These are phyloP conservation scores for Sternotherus odoratus DNA, from an alignment of 2,797 vertebrate genomes.

Conservation along the genomic window DNA sequence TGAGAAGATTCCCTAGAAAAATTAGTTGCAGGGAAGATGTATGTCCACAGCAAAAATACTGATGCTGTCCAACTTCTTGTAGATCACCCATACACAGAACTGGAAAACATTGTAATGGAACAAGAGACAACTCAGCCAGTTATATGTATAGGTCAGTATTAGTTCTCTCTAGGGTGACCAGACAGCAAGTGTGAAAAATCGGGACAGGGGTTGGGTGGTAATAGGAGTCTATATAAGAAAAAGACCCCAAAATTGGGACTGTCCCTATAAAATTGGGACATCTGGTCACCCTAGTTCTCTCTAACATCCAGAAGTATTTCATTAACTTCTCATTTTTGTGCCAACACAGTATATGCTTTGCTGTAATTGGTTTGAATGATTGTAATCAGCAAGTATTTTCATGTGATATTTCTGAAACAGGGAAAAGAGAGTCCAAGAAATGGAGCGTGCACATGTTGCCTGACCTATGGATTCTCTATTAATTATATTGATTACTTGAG, in stretches of 20 bases:
- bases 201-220: too few species aligned
- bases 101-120: neutral
- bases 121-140: neutral
- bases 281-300: too few species aligned
- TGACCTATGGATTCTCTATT: neutral
- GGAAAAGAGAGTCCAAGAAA: slow-evolving; percentile 40
- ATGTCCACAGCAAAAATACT: neutral
- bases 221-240: too few species aligned
- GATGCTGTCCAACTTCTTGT: neutral
- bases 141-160: neutral
- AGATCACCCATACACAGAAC: neutral
- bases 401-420: slow-evolving; percentile 30
- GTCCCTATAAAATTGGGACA: too few species aligned
- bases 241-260: too few species aligned
- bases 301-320: too few species aligned
- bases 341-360: slow-evolving; percentile 38
- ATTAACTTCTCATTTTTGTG: slow-evolving; percentile 46
- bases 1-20: neutral
- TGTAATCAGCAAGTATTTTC: slow-evolving; percentile 49
- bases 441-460: neutral
- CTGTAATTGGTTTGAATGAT: neutral
- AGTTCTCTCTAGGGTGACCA: too few species aligned
- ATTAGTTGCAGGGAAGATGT: neutral
- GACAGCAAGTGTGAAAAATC: too few species aligned
- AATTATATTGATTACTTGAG: neutral